These are phyloP conservation scores for Microchrysa polita DNA, from an alignment of 2,888 invertebrate genomes.

Conservation along the genomic window DNA sequence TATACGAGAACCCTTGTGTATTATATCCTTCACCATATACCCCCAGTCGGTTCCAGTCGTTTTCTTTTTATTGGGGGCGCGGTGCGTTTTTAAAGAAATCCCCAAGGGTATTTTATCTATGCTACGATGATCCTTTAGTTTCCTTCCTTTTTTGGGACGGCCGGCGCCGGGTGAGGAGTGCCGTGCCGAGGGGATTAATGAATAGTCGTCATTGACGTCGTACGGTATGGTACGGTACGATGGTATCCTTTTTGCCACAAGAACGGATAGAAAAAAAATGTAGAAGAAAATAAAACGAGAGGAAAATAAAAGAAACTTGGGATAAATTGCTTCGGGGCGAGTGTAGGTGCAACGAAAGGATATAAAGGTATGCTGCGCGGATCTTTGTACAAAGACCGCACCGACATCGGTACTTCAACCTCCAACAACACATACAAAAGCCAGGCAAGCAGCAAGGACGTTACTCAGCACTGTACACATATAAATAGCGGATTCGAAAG, in stretches of 20 bases:
- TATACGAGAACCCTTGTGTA: not conserved
- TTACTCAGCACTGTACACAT: not conserved
- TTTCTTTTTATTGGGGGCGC: slow-evolving; percentile 21
- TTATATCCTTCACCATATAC: not conserved
- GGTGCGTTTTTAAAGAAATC: slow-evolving; percentile 3
- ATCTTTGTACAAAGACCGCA: not conserved
- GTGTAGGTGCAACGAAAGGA: slow-evolving; percentile 2
- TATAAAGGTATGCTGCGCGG: not conserved
- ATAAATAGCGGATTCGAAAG: not conserved
- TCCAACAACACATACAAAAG: not conserved
- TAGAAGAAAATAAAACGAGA: not conserved
- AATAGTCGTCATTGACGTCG: not conserved
- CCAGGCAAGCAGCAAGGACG: not conserved
- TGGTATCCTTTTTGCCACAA: no score
- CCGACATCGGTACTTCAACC: not conserved
- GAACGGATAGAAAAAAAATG: no score
- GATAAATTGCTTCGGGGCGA: slow-evolving; percentile 39
- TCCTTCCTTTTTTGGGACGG: not conserved
- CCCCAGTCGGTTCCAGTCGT: not conserved
- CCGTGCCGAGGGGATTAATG: slow-evolving; percentile 6
- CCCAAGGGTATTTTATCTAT: slow-evolving; percentile 30
- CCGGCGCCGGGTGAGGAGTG: not conserved
- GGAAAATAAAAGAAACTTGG: slow-evolving; percentile 25
- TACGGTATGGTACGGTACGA: no score
- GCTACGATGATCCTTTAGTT: slow-evolving; percentile 38